Evolutionary conservation across 2,797 vertebrate species (phyloP).

Genomic region (Channallabes apus): DNA sequence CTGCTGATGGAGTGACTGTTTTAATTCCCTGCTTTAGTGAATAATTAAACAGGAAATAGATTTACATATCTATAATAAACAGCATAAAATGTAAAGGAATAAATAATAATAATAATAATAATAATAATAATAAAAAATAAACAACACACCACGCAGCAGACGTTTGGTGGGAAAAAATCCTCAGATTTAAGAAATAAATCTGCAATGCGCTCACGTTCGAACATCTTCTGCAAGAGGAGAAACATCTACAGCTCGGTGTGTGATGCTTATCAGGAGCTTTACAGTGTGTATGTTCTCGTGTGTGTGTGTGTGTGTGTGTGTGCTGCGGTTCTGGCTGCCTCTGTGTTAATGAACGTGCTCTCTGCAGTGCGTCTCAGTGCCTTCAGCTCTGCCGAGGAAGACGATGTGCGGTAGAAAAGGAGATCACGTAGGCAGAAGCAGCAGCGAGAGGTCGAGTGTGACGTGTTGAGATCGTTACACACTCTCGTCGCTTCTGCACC

Average conservation of each 20-base stretch:
- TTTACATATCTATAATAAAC: background rate
- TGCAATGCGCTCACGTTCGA: background rate
- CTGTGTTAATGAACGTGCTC: conserved; percentile 41
- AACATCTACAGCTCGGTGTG: conserved; percentile 27
- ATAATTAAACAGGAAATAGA: background rate
- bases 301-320: conserved; percentile 36
- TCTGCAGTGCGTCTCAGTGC: conserved; percentile 48
- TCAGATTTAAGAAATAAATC: background rate
- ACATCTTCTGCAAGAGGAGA: background rate
- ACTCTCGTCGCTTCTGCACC: background rate
- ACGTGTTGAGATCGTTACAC: conserved; percentile 24
- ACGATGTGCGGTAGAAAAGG: conserved; percentile 58
- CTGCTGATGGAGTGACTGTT: background rate
- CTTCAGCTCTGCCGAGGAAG: conserved; percentile 45
- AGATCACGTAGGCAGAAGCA: conserved; percentile 38
- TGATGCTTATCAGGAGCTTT: conserved; percentile 52
- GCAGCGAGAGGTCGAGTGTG: conserved; percentile 18
- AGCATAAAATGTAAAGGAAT: background rate
- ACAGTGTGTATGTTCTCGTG: conserved; percentile 42
- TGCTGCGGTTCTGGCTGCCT: conserved; percentile 30
- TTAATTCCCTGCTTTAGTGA: too few relatives aligned
- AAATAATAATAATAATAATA: background rate
- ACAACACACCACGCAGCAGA: background rate
- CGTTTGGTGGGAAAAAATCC: background rate
- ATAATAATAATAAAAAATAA: background rate